Evolutionary conservation across 2,888 invertebrate genomes (phyloP), one percentile per base, ranked within the genome.

Genomic region (Hydriomena furcata): DNA sequence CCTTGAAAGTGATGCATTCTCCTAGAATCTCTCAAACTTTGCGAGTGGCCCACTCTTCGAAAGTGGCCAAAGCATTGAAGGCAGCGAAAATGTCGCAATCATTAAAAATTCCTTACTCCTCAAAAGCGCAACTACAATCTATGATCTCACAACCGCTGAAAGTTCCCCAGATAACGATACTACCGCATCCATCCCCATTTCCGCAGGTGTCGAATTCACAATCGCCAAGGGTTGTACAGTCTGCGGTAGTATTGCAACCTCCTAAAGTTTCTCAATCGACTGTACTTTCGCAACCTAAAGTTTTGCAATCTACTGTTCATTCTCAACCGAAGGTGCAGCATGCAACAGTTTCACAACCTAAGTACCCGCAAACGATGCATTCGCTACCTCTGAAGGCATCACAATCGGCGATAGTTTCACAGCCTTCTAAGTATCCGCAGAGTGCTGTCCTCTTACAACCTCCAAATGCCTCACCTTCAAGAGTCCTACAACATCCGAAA

Each of bases 91-190:
- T 53, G 48, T 7, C 52, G 1, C 52, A 44, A 17, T 41, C 38
- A 8, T 45, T 46, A 27, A 51, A 41, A 36, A 13, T 41, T 7
- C 21, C 32, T 17, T 32, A 30, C 2, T 32, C 46, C 2, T 25
- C 46, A 13, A 52, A 42, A 38, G 10, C 10, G 4, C 35, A 41
- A 25, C 37, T 24, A 13, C 27, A 25, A 11, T 13, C 7, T 7
- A 25, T 30, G 35, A 25, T 12, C n/a, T 13, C 41, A 10, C 42
- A 52, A n/a, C 35, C 40, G 20, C 24, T 23, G 7, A 41, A 24
- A 24, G 41, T 47, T 34, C 46, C 46, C 1, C 38, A 42, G 32
- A 28, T 42, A 20, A 47, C 46, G 12, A 58, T 51, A 52, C 58
- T 55, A 32, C 45, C 45, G n/a, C 37, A 47, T 38, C 42, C 52